Evolutionary conservation across 2,888 invertebrate genomes (phyloP).

Genomic region (Xylophagus ater): DNA sequence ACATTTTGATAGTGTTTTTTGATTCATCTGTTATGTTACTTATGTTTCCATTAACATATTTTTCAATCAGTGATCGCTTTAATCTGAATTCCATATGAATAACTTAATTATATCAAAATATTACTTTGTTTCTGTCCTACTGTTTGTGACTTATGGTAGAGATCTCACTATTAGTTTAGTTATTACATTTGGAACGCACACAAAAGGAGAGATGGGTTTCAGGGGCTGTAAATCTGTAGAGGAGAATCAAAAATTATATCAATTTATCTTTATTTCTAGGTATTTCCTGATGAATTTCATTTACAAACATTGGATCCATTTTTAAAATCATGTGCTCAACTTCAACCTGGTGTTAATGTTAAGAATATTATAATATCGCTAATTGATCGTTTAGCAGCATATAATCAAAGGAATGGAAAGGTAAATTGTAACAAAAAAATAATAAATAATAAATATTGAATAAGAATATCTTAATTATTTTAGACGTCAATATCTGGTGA

Average conservation of each 20-base stretch:
- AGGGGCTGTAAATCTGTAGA: too few relatives aligned
- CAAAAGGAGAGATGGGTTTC: too few relatives aligned
- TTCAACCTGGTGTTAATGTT: constrained; percentile 92
- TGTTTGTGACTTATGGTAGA: too few relatives aligned
- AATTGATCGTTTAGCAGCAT: constrained; percentile 80
- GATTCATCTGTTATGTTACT: too few relatives aligned
- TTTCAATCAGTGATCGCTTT: too few relatives aligned
- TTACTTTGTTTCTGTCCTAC: too few relatives aligned
- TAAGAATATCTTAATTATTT: background rate
- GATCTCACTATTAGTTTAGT: too few relatives aligned
- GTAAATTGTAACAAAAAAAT: constrained; percentile 19
- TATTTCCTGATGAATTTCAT: constrained; percentile 99
- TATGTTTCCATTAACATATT: too few relatives aligned
- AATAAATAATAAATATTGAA: background rate
- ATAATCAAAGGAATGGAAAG: constrained; percentile 64
- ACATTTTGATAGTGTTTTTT: too few relatives aligned
- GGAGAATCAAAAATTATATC: constrained; percentile 2
- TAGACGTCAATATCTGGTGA: constrained; percentile 33
- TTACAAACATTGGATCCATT: constrained; percentile 90
- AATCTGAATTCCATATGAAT: too few relatives aligned
- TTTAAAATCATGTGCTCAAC: constrained; percentile 91
- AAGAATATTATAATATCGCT: constrained; percentile 96
- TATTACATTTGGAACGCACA: too few relatives aligned
- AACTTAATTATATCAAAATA: too few relatives aligned
- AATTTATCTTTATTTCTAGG: constrained; percentile 40